Base-by-base conservation (phyloP, 2,888 invertebrate genomes). In the Euproctis similis region DNA sequence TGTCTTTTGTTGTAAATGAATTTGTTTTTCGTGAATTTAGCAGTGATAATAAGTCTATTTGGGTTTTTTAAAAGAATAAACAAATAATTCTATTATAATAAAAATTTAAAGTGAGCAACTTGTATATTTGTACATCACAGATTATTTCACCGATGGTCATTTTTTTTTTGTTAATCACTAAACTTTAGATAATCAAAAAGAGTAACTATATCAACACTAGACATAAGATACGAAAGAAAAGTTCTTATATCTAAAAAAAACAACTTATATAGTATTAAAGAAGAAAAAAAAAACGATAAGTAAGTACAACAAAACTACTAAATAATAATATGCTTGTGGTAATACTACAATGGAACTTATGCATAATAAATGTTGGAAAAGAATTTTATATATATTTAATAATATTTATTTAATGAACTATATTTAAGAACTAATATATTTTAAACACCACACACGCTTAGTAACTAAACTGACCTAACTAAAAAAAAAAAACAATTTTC, bases 31-130 rank as follows among this genome's bases (percentile, higher is more conserved):
- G 13, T 13, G 7, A 5, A 4, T 6, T 21, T 9, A 21, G 26
- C 32, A 31, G 25, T 7, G 21, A 10, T 24, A 33, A 21, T 21
- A 22, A 28, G 30, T n/a, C 17, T 27, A 43, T 22, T 24, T 20
- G 22, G 34, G n/a, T n/a, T 24, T 10, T 34, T 37, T 33, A 35
- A 26, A 38, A 24, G n/a, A 34, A 28, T 36, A 34, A 39, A 34
- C 23, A 29, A 32, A 50, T 51, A 27, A 26, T 54, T 47, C 46
- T 62, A 60, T 48, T 25, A 31, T 41, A 55, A 56, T 65, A 68
- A 73, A 72, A 74, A 68, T 69, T 68, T 66, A 46, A 67, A 75
- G 55, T 80, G 77, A 80, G 78, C 75, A 78, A 77, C 67, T 57
- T 65, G n/a, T 69, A 61, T 40, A 57, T 53, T 59, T 53, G 57